Base-by-base conservation (phyloP, 2,888 invertebrate genomes). In the Ophraella communa region DNA sequence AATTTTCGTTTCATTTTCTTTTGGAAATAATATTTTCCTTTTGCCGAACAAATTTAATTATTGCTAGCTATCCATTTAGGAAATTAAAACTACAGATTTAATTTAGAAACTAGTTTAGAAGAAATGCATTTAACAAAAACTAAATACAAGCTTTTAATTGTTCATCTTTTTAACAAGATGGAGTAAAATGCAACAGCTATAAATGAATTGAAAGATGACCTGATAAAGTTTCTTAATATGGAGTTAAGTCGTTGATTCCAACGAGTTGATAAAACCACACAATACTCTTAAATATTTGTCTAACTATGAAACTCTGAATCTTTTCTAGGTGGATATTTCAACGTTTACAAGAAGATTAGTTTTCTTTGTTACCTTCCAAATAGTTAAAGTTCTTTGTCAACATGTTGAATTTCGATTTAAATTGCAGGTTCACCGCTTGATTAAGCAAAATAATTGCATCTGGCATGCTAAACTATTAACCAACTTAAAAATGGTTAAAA, bases 231-330 rank as follows among this genome's bases (percentile, higher is more conserved):
- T 30, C 30, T 56, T 45, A 23, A 45, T 44, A 20, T 24, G n/a
- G 18, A 55, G 44, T 21, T 17, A 18, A 45, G 24, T 56, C 45
- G 30, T 45, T 45, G 56, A 18, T 44, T 21, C n/a, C 30, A 39
- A 24, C 24, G 27, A 59, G 49, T 53, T 51, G 23, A 49, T 55
- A 42, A 23, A 18, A 47, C 45, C 44, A 35, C 39, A 42, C 49
- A 49, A 45, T 23, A 62, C 62, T 55, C 49, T 42, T 56, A 62
- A 62, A 62, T 62, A 62, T 62, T 62, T 62, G 62, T 62, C 23
- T 39, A 56, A 27, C 27, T 30, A 14, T 42, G 35, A 56, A 55
- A 56, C 56, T 51, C 51, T 49, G 56, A 51, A 62, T 62, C 56
- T 30, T 20, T 62, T 18, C 18, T 62, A 62, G 55, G 21, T 30